Conservation (phyloP, 2,888 invertebrate genomes). For the Meandrusa payeni region DNA sequence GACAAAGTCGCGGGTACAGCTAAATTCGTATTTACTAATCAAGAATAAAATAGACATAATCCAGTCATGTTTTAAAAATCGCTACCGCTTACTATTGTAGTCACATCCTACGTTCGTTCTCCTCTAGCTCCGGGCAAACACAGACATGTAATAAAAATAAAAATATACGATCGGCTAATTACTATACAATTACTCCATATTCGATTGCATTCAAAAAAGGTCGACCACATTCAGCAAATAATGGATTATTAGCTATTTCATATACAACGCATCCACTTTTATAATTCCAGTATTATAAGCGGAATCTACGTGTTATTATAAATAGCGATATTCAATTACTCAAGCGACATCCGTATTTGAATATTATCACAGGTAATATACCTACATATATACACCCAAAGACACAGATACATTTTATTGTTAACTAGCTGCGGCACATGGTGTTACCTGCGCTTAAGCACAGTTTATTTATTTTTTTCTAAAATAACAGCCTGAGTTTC, state of each 20-base stretch:
- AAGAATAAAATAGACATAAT: too few species aligned
- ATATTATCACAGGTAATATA: not conserved
- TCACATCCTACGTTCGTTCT: not conserved
- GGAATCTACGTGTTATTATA: not conserved
- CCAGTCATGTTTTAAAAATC: not conserved
- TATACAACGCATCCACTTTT: not conserved
- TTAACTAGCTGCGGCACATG: too few species aligned
- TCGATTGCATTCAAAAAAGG: not conserved
- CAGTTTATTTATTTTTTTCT: too few species aligned
- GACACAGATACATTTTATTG: too few species aligned
- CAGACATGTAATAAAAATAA: slow-evolving; percentile 1
- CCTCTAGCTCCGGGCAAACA: not conserved
- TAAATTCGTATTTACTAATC: too few species aligned
- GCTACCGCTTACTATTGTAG: slow-evolving; percentile 4
- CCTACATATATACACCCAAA: too few species aligned
- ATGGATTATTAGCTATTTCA: not conserved
- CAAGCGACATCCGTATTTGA: slow-evolving; percentile 1
- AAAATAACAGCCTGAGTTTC: too few species aligned
- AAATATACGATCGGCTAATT: slow-evolving; percentile 30
- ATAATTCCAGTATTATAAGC: not conserved
- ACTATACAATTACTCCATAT: slow-evolving; percentile 30
- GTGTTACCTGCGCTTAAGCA: too few species aligned
- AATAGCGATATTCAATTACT: slow-evolving; percentile 9
- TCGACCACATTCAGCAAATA: slow-evolving; percentile 1
- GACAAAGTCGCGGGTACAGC: too few species aligned